Percentiles rank a stretch among this genome's conserved stretches.
phyloP scores from a whole-genome alignment of 2,888 invertebrate species.

The Trichogramma evanescens region DNA sequence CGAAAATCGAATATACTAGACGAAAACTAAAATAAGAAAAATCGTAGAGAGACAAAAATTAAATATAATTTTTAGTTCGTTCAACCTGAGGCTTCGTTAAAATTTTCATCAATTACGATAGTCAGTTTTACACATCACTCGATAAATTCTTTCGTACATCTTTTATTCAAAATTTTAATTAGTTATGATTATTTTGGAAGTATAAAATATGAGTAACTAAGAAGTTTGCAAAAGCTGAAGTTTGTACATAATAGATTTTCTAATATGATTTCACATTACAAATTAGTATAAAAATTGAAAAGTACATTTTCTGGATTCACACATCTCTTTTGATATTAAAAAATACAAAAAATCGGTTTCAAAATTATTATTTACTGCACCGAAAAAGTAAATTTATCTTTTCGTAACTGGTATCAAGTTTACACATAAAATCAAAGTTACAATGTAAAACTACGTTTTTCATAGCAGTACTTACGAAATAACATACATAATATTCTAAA shows the following conservation, averaged over 20 bases:
- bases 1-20: neutral
- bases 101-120: too few relatives aligned
- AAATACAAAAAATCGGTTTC: neutral
- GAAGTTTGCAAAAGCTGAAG: conserved; percentile 10
- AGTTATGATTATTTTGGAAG: too few relatives aligned
- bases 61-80: too few relatives aligned
- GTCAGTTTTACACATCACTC: too few relatives aligned
- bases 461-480: conserved; percentile 7
- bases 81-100: too few relatives aligned
- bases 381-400: neutral
- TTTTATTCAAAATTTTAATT: too few relatives aligned
- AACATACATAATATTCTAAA: conserved; percentile 12
- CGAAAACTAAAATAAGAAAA: neutral
- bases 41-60: too few relatives aligned
- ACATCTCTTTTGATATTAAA: neutral
- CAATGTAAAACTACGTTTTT: neutral
- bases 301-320: neutral
- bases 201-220: conserved; percentile 4
- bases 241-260: neutral
- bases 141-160: too few relatives aligned
- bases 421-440: neutral
- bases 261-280: conserved; percentile 9
- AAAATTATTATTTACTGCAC: conserved; percentile 7
- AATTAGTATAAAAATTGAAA: conserved; percentile 12
- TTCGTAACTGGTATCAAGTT: neutral